Conservation (phyloP, 2,113 vertebrate genomes). For the Leucosticte australis region DNA sequence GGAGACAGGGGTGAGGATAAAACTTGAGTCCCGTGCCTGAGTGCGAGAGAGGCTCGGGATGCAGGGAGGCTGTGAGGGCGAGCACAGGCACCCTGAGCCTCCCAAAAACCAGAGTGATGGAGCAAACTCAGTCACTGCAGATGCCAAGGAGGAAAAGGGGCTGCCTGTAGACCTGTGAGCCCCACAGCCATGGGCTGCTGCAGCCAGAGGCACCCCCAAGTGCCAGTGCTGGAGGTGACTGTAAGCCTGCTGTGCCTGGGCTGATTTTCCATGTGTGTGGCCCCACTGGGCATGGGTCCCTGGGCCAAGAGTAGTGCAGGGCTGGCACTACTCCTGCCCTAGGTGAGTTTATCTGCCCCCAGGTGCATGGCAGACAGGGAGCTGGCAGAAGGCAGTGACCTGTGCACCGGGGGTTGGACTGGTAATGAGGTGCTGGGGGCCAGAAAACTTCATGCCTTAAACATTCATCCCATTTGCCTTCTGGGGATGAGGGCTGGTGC, state of each 20-base stretch:
- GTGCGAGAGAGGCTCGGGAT: fast-evolving
- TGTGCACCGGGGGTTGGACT: not conserved
- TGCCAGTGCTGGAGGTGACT: not conserved
- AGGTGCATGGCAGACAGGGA: not conserved
- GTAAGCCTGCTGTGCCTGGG: not conserved
- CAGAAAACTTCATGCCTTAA: not conserved
- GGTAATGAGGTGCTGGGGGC: fast-evolving
- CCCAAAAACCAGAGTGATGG: not conserved
- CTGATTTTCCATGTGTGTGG: not conserved
- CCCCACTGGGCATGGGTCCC: not conserved
- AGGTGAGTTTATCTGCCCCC: not conserved
- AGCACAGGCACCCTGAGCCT: not conserved
- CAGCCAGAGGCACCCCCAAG: fast-evolving
- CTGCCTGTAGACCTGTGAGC: not conserved
- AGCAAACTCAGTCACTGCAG: not conserved
- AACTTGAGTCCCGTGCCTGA: not conserved
- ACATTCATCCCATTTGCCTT: not conserved
- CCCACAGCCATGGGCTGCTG: not conserved
- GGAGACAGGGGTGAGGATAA: not conserved
- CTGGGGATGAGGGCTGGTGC: not conserved
- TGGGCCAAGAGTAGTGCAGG: not conserved
- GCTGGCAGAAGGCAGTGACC: not conserved
- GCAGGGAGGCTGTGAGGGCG: fast-evolving
- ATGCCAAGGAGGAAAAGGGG: not conserved
- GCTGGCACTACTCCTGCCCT: not conserved